phyloP scores from a whole-genome alignment of 30 jellyfish, hydroid and myxozoan genomes.

The Aurelia aurita complex sp. Pacific region DNA sequence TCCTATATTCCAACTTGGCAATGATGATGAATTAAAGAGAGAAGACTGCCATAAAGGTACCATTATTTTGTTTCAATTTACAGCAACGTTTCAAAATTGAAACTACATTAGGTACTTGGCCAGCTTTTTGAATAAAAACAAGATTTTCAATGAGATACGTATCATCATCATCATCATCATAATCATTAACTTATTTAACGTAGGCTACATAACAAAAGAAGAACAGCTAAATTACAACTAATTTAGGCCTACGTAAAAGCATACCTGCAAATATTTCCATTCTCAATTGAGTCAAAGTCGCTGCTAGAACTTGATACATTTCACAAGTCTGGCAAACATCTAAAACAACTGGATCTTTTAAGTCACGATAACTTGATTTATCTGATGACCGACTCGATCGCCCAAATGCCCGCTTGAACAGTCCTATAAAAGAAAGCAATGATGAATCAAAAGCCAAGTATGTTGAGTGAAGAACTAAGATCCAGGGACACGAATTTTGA shows the following conservation, averaged over 20 bases:
- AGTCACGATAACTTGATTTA: constrained; percentile 61
- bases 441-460: too few relatives aligned
- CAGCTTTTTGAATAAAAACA: neutral
- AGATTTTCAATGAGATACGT: too few relatives aligned
- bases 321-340: constrained; percentile 92
- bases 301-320: constrained; percentile 70
- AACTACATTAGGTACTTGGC: neutral
- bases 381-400: constrained; percentile 45
- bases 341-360: constrained; percentile 86
- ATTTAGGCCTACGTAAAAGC: neutral
- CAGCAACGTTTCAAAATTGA: neutral
- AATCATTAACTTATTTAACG: too few relatives aligned
- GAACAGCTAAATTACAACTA: too few relatives aligned
- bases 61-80: too few relatives aligned
- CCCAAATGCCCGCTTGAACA: constrained; percentile 86
- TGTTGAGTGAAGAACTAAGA: too few relatives aligned
- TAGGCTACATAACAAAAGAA: too few relatives aligned
- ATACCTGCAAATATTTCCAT: constrained; percentile 93
- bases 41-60: too few relatives aligned
- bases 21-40: too few relatives aligned
- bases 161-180: too few relatives aligned
- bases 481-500: too few relatives aligned
- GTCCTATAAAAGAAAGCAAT: constrained; percentile 39
- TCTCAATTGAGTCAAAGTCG: constrained; percentile 74
- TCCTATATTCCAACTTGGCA: too few relatives aligned